These are phyloP conservation scores for Avahi laniger DNA, from an alignment of 2,797 vertebrate species.

Conservation along the genomic window DNA sequence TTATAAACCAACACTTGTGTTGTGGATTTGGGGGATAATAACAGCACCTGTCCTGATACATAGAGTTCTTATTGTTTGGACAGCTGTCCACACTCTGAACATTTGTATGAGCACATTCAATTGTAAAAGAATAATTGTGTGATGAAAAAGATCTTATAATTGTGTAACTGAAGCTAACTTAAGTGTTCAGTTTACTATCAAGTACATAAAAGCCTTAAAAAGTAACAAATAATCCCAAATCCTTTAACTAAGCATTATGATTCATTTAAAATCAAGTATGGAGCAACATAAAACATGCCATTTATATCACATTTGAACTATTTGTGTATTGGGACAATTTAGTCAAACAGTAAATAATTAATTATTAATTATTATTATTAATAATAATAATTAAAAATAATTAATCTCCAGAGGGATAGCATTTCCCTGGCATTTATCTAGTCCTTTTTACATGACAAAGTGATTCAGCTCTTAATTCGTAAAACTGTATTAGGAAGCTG, in stretches of 20 bases:
- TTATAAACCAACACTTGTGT: constrained; percentile 63
- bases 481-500: background rate
- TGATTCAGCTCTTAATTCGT: background rate
- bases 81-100: constrained; percentile 65
- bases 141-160: constrained; percentile 15
- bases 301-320: constrained; percentile 25
- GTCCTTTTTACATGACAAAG: background rate
- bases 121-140: constrained; percentile 49
- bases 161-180: constrained; percentile 14
- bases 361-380: too few species aligned
- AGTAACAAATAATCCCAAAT: background rate
- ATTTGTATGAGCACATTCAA: constrained; percentile 40
- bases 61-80: constrained; percentile 52
- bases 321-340: background rate
- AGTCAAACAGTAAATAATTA: background rate
- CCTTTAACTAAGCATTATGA: background rate
- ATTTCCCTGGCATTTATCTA: background rate
- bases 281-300: background rate
- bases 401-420: background rate
- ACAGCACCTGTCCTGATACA: constrained; percentile 55
- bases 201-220: background rate
- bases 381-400: too few species aligned
- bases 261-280: constrained; percentile 35
- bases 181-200: background rate
- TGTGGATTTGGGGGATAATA: constrained; percentile 13